Base-by-base conservation (phyloP, 2,113 vertebrate genomes). In the Menura novaehollandiae region DNA sequence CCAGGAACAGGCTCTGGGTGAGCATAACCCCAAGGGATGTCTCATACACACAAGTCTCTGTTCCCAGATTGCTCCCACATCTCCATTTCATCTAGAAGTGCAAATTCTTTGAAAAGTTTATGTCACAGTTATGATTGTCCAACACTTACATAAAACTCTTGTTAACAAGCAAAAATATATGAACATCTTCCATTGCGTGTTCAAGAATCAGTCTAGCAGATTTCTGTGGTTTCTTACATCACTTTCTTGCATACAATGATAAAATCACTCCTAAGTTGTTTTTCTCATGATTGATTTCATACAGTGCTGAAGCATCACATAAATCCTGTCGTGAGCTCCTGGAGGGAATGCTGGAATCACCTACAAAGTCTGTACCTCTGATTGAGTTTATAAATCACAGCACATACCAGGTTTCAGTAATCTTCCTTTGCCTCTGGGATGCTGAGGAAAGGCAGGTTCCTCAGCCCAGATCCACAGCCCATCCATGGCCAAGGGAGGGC, bases 401-500 rank as follows among this genome's bases (percentile, higher is more conserved):
- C 16, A 56, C 27, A 8, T 2, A 49, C 7, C 64, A 44, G 28
- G 55, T 44, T 44, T 28, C 59, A 56, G 44, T 1, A 63, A 35
- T 6, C 1, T 0, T 27, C 20, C 43, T 30, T n/a, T 13, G 60
- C 74, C 39, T 13, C 20, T 9, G 0, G 1, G 33, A 66, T 27
- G 14, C 26, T 11, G 7, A 23, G 22, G 28, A 44, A 74, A n/a
- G 15, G 30, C 62, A 52, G 27, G 18, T 27, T 85, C 18, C 69
- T 68, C 79, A 83, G 32, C 62, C n/a, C 62, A 37, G 37, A 32
- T 6, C 49, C 68, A 59, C 55, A 89, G 59, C 56, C 20, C 46
- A 13, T 5, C 28, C 22, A n/a, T 6, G 58, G 62, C 94, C 93
- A 60, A 83, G 63, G 96, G 95, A 96, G 94, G 95, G 93, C 94